Evolutionary conservation across 2,113 vertebrate species (phyloP).

Genomic region (Lipotes vexillifer): DNA sequence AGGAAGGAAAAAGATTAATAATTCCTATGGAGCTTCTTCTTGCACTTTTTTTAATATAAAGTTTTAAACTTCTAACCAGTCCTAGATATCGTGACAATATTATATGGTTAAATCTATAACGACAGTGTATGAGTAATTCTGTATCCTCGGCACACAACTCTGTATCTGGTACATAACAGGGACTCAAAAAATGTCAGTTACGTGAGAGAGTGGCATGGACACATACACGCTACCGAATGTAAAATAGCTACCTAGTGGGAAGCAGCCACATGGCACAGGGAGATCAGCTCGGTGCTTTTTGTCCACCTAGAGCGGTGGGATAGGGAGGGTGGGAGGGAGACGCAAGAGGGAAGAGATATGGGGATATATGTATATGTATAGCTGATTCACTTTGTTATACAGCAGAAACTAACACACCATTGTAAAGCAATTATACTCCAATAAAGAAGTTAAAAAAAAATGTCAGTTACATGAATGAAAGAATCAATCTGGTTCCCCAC

Average conservation of each 20-base stretch:
- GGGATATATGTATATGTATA: too few relatives aligned
- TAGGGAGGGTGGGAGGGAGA: too few relatives aligned
- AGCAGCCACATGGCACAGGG: too few relatives aligned
- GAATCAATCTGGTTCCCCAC: background rate
- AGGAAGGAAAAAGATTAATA: background rate
- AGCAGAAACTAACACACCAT: too few relatives aligned
- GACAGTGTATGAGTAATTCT: background rate
- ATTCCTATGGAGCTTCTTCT: background rate
- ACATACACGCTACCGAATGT: too few relatives aligned
- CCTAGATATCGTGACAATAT: background rate
- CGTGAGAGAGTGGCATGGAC: background rate
- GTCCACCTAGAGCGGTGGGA: too few relatives aligned
- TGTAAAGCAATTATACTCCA: too few relatives aligned
- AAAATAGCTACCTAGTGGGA: too few relatives aligned
- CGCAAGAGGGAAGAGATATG: too few relatives aligned
- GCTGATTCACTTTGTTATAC: too few relatives aligned
- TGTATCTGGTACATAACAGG: background rate
- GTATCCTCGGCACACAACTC: background rate
- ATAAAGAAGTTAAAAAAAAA: background rate
- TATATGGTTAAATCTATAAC: background rate
- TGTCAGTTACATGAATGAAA: background rate
- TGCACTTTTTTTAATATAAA: background rate
- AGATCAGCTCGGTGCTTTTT: too few relatives aligned
- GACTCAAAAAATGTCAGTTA: background rate
- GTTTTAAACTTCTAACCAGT: background rate